Percentiles rank a stretch among this genome's conserved stretches.
phyloP scores from a whole-genome alignment of 2,797 vertebrate species.

The Pangasius larnaudii region DNA sequence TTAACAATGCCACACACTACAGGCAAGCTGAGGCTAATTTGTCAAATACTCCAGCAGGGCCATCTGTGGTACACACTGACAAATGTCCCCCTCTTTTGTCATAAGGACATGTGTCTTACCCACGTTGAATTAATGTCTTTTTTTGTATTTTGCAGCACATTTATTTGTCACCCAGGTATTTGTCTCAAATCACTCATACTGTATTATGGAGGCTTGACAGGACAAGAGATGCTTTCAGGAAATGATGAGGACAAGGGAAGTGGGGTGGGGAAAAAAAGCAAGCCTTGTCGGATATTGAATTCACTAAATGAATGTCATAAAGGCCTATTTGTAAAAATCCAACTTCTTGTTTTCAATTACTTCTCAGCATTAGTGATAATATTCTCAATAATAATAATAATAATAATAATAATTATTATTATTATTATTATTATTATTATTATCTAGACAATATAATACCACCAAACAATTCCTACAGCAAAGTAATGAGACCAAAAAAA shows the following conservation, averaged over 20 bases:
- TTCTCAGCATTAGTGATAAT: not conserved
- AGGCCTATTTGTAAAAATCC: not conserved
- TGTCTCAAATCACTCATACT: conserved; percentile 64
- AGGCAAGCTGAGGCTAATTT: conserved; percentile 75
- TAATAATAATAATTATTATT: not conserved
- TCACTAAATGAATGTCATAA: not conserved
- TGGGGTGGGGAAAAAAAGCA: not conserved
- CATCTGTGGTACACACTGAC: conserved; percentile 82
- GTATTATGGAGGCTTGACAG: conserved; percentile 70
- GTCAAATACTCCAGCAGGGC: conserved; percentile 75
- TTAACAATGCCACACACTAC: conserved; percentile 69
- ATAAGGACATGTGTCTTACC: conserved; percentile 82
- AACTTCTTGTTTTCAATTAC: not conserved
- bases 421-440: not conserved
- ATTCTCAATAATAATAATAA: not conserved
- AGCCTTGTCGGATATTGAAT: not conserved
- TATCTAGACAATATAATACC: not conserved
- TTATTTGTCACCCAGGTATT: conserved; percentile 82
- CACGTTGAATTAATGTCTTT: conserved; percentile 76
- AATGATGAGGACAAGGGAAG: conserved; percentile 16
- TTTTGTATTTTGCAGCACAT: conserved; percentile 68
- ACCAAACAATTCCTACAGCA: no score
- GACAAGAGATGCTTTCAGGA: conserved; percentile 47
- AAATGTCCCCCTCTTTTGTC: conserved; percentile 83
- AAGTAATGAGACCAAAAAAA: not conserved